Evolutionary conservation across 2,888 invertebrate species (phyloP), one percentile per base, ranked within the genome.

Genomic region (Rhodophaea formosa): DNA sequence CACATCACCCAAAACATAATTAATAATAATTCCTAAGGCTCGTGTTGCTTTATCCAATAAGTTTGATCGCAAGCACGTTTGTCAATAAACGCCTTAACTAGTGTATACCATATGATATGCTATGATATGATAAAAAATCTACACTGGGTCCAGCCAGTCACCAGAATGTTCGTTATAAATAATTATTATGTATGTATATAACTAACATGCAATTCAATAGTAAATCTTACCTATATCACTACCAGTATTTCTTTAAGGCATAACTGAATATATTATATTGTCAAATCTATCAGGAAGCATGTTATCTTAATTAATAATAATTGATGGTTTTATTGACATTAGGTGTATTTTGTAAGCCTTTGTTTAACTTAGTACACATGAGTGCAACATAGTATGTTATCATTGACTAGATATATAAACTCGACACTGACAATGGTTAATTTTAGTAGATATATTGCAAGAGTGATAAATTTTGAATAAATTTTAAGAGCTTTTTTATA

Each of bases 221-320:
- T 83, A 81, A 77, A 74, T 60, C 82, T 86, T 82, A 80, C 65
- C 74, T 83, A 84, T 78, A 84, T 84, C 79, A 84, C 86, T 88
- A 89, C 82, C 78, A 82, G 75, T 88, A 86, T 85, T 80, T 84
- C 77, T 59, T 81, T 88, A 89, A 88, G 90, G 90, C 90, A 88
- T 86, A 88, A 86, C 80, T 78, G 77, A 87, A 84, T 86, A 80
- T 66, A 73, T 77, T 68, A 86, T 90, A 91, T 91, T 91, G 90
- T 91, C 90, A 84, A 76, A 86, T 86, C 88, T 90, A 90, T 88
- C 84, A 89, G 90, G 90, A 91, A 91, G 90, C 90, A 86, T 87
- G 83, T 84, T 82, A 71, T 82, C 84, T 88, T 88, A 87, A 78
- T 74, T 86, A 86, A 71, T 88, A 88, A 87, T 88, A 88, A 88